A percentile compares a stretch with the other conserved stretches of the same genome.
Evolutionary conservation across 2,113 vertebrate species (phyloP).

Genomic region (Trogon melanurus): DNA sequence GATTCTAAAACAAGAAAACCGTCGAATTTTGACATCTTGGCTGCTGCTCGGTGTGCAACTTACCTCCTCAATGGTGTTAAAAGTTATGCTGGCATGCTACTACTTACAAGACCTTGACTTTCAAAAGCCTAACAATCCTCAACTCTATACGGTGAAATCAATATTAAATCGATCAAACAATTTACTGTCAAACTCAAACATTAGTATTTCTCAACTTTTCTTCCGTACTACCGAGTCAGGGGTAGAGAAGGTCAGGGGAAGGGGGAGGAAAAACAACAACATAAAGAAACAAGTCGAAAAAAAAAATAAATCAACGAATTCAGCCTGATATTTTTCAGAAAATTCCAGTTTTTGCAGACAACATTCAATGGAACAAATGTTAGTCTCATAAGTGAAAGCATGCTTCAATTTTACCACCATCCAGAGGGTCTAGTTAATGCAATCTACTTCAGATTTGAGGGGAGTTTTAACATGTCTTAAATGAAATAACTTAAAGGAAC

Average conservation of each 20-base stretch:
- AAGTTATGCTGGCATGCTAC: conserved; percentile 47
- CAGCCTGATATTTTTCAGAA: conserved; percentile 65
- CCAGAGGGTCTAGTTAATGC: conserved; percentile 75
- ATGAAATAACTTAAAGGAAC: conserved; percentile 82
- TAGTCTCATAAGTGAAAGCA: conserved; percentile 76
- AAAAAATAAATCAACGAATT: conserved; percentile 41
- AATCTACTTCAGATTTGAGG: conserved; percentile 73
- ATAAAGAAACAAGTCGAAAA: not conserved
- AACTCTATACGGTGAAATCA: conserved; percentile 32
- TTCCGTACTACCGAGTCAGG: conserved; percentile 30
- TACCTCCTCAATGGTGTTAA: conserved; percentile 58
- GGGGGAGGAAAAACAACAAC: conserved; percentile 11
- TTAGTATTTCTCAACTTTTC: conserved; percentile 63
- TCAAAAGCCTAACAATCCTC: conserved; percentile 30
- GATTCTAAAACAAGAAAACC: conserved; percentile 2
- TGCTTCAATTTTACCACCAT: conserved; percentile 77
- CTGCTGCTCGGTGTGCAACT: conserved; percentile 39
- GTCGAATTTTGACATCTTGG: conserved; percentile 51
- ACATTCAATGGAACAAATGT: conserved; percentile 68
- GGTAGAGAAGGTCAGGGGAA: not conserved
- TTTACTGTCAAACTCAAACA: conserved; percentile 70
- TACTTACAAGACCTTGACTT: conserved; percentile 59
- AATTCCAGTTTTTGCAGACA: conserved; percentile 76
- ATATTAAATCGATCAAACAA: conserved; percentile 57
- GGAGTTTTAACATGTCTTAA: conserved; percentile 74